Percentiles rank a stretch among this genome's conserved stretches.
Evolutionary conservation across 1,140 invertebrate species (phyloP).

Genomic region (Anoplolepis gracilipes): DNA sequence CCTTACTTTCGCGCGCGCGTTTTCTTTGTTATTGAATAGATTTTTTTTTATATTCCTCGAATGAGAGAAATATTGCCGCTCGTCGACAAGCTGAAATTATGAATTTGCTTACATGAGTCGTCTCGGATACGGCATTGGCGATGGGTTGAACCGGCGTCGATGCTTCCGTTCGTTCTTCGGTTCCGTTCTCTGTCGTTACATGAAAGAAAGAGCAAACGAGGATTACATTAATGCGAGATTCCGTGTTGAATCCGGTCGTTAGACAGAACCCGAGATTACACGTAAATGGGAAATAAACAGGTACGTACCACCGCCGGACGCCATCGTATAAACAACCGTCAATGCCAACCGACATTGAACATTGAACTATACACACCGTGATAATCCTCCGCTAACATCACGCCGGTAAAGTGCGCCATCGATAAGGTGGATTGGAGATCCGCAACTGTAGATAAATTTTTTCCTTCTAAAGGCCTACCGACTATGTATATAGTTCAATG

Average conservation of each 20-base stretch:
- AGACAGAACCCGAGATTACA: conserved; percentile 41
- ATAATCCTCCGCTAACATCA: neutral
- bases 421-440: neutral
- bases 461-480: neutral
- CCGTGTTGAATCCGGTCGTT: neutral
- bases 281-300: conserved; percentile 65
- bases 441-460: neutral
- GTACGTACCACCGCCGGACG: conserved; percentile 77
- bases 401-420: conserved; percentile 18
- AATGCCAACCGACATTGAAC: conserved; percentile 58
- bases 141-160: conserved; percentile 70
- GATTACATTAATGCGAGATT: conserved; percentile 1
- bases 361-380: conserved; percentile 8
- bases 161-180: conserved; percentile 75
- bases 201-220: conserved; percentile 21
- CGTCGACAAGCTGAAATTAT: conserved; percentile 71
- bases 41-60: too few species aligned
- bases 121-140: conserved; percentile 79
- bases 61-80: neutral
- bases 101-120: conserved; percentile 77
- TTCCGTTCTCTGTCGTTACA: conserved; percentile 68
- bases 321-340: conserved; percentile 77
- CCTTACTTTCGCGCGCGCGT: neutral
- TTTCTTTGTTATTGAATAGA: neutral
- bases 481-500: neutral